Evolutionary conservation across 1,140 invertebrate species (phyloP).

Genomic region (Bombus waltoni): DNA sequence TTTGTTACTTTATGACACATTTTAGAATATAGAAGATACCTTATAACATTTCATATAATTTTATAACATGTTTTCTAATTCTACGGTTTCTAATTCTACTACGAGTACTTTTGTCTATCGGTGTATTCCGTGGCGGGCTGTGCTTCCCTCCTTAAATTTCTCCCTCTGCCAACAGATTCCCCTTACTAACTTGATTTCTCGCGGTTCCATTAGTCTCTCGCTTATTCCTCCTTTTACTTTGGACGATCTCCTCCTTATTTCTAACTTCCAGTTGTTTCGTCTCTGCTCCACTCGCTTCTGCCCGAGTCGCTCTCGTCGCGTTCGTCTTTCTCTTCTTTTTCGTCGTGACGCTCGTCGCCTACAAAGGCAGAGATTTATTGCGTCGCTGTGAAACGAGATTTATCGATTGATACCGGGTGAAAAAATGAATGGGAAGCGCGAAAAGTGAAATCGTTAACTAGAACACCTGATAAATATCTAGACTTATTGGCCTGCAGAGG

Average conservation of each 20-base stretch:
- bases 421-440: conserved; percentile 7
- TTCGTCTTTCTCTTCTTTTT: background rate
- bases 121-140: too few relatives aligned
- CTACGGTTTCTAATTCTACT: too few relatives aligned
- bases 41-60: too few relatives aligned
- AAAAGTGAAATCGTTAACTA: conserved; percentile 5
- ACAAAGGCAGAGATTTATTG: conserved; percentile 52
- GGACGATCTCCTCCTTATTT: conserved; percentile 20
- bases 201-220: conserved; percentile 57
- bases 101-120: too few relatives aligned
- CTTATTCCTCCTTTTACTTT: conserved; percentile 35
- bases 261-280: background rate
- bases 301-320: background rate
- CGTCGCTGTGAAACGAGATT: conserved; percentile 8
- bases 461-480: background rate
- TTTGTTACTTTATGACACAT: too few relatives aligned
- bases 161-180: conserved; percentile 31
- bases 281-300: background rate
- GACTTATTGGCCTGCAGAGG: background rate
- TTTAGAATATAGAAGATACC: too few relatives aligned
- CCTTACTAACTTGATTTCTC: conserved; percentile 58
- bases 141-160: conserved; percentile 23
- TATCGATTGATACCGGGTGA: conserved; percentile 45
- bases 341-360: background rate
- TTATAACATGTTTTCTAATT: too few relatives aligned